A percentile compares a stretch with the other conserved stretches of the same genome.
Conservation (phyloP, 2,113 vertebrate species). For the Nothocercus nigrocapillus region DNA sequence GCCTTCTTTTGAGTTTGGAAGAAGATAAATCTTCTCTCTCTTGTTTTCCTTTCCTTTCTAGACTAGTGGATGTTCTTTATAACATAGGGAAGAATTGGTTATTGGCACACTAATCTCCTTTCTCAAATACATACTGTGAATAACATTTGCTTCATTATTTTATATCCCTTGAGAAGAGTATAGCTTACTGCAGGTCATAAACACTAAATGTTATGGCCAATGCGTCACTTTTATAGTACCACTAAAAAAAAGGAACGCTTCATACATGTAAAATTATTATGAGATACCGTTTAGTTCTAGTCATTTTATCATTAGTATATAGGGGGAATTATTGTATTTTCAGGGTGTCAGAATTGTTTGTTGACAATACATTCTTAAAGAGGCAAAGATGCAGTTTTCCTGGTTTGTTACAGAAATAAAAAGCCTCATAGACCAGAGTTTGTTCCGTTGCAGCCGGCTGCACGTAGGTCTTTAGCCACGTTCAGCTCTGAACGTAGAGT, state of each 20-base stretch:
- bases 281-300: slow-evolving; percentile 31
- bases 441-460: fast-evolving
- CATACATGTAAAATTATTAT: slow-evolving; percentile 43
- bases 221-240: slow-evolving; percentile 65
- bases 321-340: slow-evolving; percentile 39
- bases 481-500: not conserved
- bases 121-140: not conserved
- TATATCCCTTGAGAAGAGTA: slow-evolving; percentile 51
- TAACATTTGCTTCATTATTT: slow-evolving; percentile 47
- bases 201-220: slow-evolving; percentile 51
- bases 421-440: not conserved
- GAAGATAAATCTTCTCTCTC: not conserved
- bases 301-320: slow-evolving; percentile 42
- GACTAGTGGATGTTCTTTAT: not conserved
- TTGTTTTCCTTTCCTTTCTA: not conserved
- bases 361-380: slow-evolving; percentile 30
- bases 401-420: slow-evolving; percentile 46
- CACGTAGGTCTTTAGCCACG: not conserved
- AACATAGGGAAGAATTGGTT: slow-evolving; percentile 4
- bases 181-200: slow-evolving; percentile 60
- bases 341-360: slow-evolving; percentile 31
- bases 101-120: slow-evolving; percentile 1
- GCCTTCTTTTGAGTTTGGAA: not conserved
- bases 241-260: slow-evolving; percentile 38
- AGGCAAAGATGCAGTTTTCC: slow-evolving; percentile 12